Evolutionary conservation across 2,888 invertebrate species (phyloP).

Genomic region (Ptycholaimellus sp.): DNA sequence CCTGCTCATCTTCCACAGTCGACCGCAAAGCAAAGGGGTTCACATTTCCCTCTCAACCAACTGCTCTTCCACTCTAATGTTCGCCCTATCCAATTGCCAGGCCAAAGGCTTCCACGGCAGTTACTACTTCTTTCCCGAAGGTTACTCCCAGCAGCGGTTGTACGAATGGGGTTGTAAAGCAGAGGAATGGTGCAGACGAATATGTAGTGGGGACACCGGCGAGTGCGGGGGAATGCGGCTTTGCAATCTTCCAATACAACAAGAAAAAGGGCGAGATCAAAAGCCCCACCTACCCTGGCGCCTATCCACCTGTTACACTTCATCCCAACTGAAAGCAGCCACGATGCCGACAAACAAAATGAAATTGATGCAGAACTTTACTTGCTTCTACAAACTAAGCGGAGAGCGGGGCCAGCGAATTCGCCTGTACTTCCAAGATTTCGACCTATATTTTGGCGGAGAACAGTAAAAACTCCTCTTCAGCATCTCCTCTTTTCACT

Average conservation of each 20-base stretch:
- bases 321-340: no score
- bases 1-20: constrained; percentile 29
- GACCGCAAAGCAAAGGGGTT: constrained; percentile 21
- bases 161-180: no score
- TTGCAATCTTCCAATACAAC: background rate
- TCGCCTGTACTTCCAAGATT: constrained; percentile 81
- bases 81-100: no score
- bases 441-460: constrained; percentile 91
- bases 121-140: constrained; percentile 27
- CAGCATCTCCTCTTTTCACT: no score
- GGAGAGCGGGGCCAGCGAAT: constrained; percentile 70
- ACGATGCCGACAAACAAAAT: no score
- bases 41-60: no score
- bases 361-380: constrained; percentile 15
- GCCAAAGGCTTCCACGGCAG: constrained; percentile 28
- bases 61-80: no score
- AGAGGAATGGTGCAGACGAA: background rate
- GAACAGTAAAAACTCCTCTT: no score
- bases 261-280: constrained; percentile 51
- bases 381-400: constrained; percentile 44
- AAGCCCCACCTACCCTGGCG: constrained; percentile 94
- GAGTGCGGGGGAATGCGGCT: background rate
- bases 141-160: no score
- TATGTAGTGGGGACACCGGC: background rate
- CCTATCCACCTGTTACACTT: constrained; percentile 53